phyloP scores from a whole-genome alignment of 2,113 vertebrate species.

The Prinia subflava region DNA sequence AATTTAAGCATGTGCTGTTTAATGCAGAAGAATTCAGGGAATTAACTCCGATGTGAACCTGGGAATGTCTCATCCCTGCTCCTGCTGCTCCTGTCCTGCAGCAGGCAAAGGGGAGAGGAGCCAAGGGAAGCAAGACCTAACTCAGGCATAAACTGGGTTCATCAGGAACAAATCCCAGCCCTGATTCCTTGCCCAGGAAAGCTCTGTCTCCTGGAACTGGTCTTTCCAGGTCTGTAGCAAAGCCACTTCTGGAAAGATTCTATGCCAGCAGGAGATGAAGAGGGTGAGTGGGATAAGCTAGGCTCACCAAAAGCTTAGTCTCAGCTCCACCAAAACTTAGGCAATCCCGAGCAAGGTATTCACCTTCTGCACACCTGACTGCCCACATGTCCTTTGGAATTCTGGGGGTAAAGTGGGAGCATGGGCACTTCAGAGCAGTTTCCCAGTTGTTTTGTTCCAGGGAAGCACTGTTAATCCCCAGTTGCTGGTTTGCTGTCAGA shows the following conservation, averaged over 20 bases:
- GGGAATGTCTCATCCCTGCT: background rate
- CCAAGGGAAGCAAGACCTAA: background rate
- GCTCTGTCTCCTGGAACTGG: background rate
- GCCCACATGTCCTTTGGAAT: background rate
- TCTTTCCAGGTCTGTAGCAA: background rate
- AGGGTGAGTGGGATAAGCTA: background rate
- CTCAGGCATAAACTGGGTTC: background rate
- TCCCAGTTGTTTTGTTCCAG: background rate
- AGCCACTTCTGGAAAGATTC: background rate
- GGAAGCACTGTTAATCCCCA: background rate
- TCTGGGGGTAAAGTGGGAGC: background rate
- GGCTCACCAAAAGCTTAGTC: background rate
- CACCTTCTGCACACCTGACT: background rate
- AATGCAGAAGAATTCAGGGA: background rate
- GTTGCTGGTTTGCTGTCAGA: background rate
- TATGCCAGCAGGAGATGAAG: background rate
- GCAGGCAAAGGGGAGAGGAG: background rate
- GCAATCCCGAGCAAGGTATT: background rate
- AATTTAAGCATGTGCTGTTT: background rate
- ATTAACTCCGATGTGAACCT: background rate
- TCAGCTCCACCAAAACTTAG: background rate
- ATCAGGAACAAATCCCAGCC: background rate
- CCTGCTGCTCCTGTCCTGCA: background rate
- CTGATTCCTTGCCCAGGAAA: background rate
- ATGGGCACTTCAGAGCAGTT: background rate